A percentile compares a stretch with the other conserved stretches of the same genome.
These are phyloP conservation scores for Miichthys miiuy DNA, from an alignment of 2,797 vertebrate species.

Conservation along the genomic window DNA sequence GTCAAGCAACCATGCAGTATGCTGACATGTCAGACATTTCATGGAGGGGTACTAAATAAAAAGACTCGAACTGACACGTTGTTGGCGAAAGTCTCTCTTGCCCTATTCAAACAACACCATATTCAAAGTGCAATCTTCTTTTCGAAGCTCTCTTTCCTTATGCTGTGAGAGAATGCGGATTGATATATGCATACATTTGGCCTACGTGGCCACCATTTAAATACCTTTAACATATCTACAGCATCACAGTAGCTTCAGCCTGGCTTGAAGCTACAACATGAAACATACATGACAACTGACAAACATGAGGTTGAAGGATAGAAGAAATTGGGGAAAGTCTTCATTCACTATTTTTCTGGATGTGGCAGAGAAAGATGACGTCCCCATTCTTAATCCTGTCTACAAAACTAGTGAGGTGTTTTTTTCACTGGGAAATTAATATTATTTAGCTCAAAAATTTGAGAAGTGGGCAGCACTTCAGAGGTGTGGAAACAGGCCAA, in stretches of 20 bases:
- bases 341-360: not conserved
- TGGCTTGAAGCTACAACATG: not conserved
- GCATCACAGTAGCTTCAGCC: not conserved
- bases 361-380: not conserved
- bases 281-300: not conserved
- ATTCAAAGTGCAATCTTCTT: not conserved
- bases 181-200: not conserved
- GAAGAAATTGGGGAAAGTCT: not conserved
- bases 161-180: not conserved
- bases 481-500: not conserved
- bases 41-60: not conserved
- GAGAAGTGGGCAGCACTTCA: not conserved
- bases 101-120: not conserved
- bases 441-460: not conserved
- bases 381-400: too few relatives aligned
- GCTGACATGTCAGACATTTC: not conserved
- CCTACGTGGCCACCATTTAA: not conserved
- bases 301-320: not conserved
- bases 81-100: not conserved
- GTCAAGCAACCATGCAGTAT: not conserved
- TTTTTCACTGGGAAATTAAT: not conserved
- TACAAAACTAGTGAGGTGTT: not conserved
- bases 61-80: not conserved
- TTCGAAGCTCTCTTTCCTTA: not conserved
- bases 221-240: not conserved